Conservation (phyloP, 2,797 vertebrate genomes). For the Megalops cyprinoides region DNA sequence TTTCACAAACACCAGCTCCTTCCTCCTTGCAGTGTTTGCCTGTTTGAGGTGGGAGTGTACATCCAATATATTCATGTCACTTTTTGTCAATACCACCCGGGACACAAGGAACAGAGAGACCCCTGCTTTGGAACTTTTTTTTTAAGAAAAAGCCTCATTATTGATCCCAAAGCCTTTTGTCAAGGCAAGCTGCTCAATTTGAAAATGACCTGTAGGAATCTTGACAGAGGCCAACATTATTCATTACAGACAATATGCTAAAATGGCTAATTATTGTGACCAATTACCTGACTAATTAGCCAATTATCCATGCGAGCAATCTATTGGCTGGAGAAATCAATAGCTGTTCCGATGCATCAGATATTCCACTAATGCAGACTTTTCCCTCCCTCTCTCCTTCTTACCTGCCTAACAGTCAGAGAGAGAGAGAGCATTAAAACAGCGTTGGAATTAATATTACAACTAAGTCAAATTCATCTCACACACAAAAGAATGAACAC, state of each 20-base stretch:
- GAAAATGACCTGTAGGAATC: constrained; percentile 54
- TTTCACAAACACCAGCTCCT: not conserved
- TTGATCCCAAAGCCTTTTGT: constrained; percentile 59
- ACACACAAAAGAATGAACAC: not conserved
- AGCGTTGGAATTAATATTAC: constrained; percentile 13
- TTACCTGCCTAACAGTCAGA: constrained; percentile 16
- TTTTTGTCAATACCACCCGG: constrained; percentile 26
- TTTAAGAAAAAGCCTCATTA: constrained; percentile 38
- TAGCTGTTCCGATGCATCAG: constrained; percentile 52
- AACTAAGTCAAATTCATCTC: constrained; percentile 7
- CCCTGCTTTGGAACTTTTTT: constrained; percentile 42
- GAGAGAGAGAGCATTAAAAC: constrained; percentile 17
- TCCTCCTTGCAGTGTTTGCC: not conserved
- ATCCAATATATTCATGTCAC: constrained; percentile 28
- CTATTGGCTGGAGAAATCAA: constrained; percentile 68
- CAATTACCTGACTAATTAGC: constrained; percentile 77
- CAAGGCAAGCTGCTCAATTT: constrained; percentile 54
- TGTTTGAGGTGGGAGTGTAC: constrained; percentile 15
- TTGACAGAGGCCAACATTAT: constrained; percentile 69
- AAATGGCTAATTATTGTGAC: constrained; percentile 78
- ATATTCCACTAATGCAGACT: constrained; percentile 46
- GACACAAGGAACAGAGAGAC: not conserved
- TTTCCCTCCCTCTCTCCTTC: constrained; percentile 29
- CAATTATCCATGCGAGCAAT: constrained; percentile 75
- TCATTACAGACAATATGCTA: constrained; percentile 75